These are phyloP conservation scores for Laspeyria flexula DNA, from an alignment of 2,888 invertebrate genomes.

Conservation along the genomic window DNA sequence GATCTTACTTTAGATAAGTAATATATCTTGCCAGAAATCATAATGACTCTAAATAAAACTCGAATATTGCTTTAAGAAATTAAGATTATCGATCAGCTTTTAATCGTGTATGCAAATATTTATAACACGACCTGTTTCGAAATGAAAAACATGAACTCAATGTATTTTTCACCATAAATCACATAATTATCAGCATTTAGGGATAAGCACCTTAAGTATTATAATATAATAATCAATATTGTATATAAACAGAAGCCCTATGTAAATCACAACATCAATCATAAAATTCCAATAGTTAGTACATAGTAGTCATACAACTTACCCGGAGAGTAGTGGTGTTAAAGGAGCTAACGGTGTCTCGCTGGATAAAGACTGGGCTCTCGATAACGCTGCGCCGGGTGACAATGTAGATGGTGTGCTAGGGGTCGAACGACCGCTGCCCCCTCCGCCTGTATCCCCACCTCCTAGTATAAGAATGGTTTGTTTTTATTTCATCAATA, in stretches of 20 bases:
- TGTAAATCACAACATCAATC: not conserved
- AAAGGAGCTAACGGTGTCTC: constrained; percentile 80
- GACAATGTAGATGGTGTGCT: constrained; percentile 88
- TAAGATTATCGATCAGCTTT: no score
- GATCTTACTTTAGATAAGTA: no score
- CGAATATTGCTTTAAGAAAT: no score
- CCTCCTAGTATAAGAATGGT: constrained; percentile 62
- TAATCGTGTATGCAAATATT: no score
- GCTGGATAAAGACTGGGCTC: constrained; percentile 79
- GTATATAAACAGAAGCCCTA: not conserved
- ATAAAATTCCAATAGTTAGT: not conserved
- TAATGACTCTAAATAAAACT: no score
- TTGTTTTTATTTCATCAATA: no score
- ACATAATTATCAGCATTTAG: constrained; percentile 4
- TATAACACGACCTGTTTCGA: no score
- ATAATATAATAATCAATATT: not conserved
- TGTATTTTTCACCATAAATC: not conserved
- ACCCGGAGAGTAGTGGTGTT: constrained; percentile 77
- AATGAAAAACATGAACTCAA: no score
- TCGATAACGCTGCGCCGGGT: constrained; percentile 82
- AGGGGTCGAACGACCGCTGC: constrained; percentile 80
- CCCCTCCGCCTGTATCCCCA: constrained; percentile 70
- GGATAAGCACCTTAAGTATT: not conserved
- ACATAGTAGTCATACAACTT: constrained; percentile 42
- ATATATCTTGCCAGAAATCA: no score